phyloP scores from a whole-genome alignment of 2,797 vertebrate species.

The Characodon lateralis region DNA sequence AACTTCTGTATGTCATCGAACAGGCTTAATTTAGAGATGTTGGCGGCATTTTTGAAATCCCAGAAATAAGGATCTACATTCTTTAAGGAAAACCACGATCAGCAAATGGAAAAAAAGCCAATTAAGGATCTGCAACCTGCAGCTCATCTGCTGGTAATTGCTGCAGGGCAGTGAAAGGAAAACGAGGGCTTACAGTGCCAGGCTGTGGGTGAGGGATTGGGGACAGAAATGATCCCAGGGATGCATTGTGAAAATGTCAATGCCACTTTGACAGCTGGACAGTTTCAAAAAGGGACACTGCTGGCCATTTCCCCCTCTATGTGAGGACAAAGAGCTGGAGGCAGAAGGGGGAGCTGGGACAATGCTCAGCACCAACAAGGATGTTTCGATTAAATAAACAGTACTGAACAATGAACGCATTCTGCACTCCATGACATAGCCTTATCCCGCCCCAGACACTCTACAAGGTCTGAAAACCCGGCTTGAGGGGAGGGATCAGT shows the following conservation, averaged over 20 bases:
- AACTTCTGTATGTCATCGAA: not conserved
- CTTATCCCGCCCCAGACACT: constrained; percentile 48
- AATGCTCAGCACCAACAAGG: constrained; percentile 68
- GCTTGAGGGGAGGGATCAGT: constrained; percentile 16
- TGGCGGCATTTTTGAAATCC: too few relatives aligned
- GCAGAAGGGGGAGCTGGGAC: constrained; percentile 50
- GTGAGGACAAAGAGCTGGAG: constrained; percentile 75
- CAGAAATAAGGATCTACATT: too few relatives aligned
- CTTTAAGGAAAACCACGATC: constrained; percentile 1
- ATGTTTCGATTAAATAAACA: constrained; percentile 84
- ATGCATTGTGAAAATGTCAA: constrained; percentile 84
- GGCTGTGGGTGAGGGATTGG: constrained; percentile 27
- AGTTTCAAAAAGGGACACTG: constrained; percentile 83
- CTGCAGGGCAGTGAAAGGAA: constrained; percentile 7
- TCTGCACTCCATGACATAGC: constrained; percentile 77
- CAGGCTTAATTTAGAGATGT: not conserved
- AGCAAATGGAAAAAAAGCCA: constrained; percentile 6
- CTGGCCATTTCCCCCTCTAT: constrained; percentile 80
- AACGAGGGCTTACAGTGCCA: constrained; percentile 48
- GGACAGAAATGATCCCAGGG: constrained; percentile 68
- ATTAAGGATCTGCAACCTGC: constrained; percentile 39
- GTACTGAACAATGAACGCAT: constrained; percentile 81
- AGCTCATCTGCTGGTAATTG: constrained; percentile 35
- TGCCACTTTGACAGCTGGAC: constrained; percentile 86
- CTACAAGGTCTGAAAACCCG: constrained; percentile 52